Evolutionary conservation across 2,888 invertebrate species (phyloP).

Genomic region (Eupeodes latifasciatus): DNA sequence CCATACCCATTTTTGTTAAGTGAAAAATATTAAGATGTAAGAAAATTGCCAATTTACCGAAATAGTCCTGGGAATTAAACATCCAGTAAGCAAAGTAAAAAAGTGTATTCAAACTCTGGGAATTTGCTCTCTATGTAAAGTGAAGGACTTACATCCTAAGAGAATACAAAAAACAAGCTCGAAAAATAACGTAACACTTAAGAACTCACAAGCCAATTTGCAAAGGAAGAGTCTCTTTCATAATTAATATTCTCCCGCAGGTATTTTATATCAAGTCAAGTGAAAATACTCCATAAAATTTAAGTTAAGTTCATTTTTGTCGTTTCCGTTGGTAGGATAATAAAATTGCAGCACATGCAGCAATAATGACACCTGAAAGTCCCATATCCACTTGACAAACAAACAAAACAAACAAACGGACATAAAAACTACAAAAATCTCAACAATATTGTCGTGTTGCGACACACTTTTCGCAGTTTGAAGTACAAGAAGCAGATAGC

Average conservation of each 20-base stretch:
- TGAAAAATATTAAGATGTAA: no score
- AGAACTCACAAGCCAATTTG: slow-evolving; percentile 32
- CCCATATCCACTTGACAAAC: slow-evolving; percentile 47
- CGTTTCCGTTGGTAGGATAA: slow-evolving; percentile 9
- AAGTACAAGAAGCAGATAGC: not conserved
- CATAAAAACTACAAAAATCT: slow-evolving; percentile 36
- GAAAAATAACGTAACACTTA: not conserved
- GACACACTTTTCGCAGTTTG: slow-evolving; percentile 44
- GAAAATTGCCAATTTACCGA: no score
- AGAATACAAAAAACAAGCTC: not conserved
- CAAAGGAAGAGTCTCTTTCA: slow-evolving; percentile 10
- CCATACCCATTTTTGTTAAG: no score
- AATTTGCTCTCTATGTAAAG: not conserved
- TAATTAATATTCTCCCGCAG: slow-evolving; percentile 37
- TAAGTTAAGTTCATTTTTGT: not conserved
- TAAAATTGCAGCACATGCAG: slow-evolving; percentile 48
- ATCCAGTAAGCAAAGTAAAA: no score
- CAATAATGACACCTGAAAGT: slow-evolving; percentile 43
- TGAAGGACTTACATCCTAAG: slow-evolving; percentile 7
- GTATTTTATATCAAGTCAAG: slow-evolving; percentile 27
- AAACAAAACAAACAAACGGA: not conserved
- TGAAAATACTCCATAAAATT: not conserved
- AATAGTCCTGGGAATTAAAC: no score
- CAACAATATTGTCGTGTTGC: slow-evolving; percentile 40
- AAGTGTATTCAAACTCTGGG: not conserved